Base-by-base conservation (phyloP, 2,888 invertebrate genomes). In the Lydus trimaculatus region DNA sequence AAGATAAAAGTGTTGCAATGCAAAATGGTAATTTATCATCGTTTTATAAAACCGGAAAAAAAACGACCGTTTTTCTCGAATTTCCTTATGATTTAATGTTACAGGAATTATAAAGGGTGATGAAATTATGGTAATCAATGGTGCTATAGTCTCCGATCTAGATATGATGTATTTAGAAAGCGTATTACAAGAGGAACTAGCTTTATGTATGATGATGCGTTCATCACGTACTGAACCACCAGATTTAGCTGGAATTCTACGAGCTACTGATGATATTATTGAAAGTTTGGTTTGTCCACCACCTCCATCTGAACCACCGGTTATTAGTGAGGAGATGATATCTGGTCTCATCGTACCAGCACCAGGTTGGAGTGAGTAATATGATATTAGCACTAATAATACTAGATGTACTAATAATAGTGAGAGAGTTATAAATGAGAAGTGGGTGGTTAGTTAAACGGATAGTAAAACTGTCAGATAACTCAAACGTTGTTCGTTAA, bases 131-230 rank as follows among this genome's bases (percentile, higher is more conserved):
- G 97, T 98, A 86, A 97, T 98, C 88, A 98, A 98, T 89, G 96
- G 97, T 76, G 97, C 97, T 80, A 96, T 98, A 85, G 97, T 98
- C 78, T 96, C 96, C 82, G 98, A 98, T 88, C 90, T 98, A 87
- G 98, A 98, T 90, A 98, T 98, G 98, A 98, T 98, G 95, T 98
- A 97, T 89, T 90, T 98, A 84, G 98, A 98, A 87, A 96, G 95
- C 83, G 95, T 98, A 74, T 90, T 98, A 78, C 97, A 97, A 86
- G 97, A 98, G 85, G 97, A 97, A 83, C 90, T 95, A 74, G 93
- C 95, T 61, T 90, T 98, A 72, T 96, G 96, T 88, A 95, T 98
- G 93, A 98, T 98, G 94, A 96, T 98, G 92, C 91, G 98, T 78
- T 95, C 94, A 58, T 93, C 95, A 58, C 90, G 94, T 75, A 92